These are phyloP conservation scores for Alcedo quadribrachys DNA, from an alignment of 2,797 vertebrate genomes.

Conservation along the genomic window DNA sequence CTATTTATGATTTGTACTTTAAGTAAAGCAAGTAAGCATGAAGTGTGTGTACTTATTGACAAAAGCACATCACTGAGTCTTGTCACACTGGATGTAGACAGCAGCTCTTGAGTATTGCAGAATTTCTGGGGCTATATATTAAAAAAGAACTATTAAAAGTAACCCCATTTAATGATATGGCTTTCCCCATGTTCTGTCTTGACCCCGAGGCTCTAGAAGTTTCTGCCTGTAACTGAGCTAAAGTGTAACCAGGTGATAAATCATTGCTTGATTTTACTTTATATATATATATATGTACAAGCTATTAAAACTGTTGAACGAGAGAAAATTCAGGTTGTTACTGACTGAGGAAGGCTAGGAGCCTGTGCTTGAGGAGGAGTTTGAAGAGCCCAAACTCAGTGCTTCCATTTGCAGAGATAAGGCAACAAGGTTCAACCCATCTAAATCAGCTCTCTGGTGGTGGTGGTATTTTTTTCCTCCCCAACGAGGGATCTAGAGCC, in stretches of 20 bases:
- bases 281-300: not conserved
- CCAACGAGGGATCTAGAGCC: not conserved
- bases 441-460: not conserved
- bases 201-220: not conserved
- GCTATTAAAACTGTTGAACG: not conserved
- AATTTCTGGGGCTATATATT: not conserved
- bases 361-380: not conserved
- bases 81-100: not conserved
- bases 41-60: slow-evolving; percentile 6
- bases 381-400: not conserved
- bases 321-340: not conserved
- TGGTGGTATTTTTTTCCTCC: not conserved
- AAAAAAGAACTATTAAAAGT: not conserved
- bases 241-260: not conserved
- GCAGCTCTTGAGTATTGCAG: not conserved
- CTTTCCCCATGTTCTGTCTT: not conserved
- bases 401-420: not conserved
- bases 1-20: slow-evolving; percentile 60
- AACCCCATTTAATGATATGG: not conserved
- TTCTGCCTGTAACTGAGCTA: not conserved
- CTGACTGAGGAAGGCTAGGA: not conserved
- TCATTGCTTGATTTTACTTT: not conserved
- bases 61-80: not conserved
- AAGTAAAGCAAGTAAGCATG: slow-evolving; percentile 53
- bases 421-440: not conserved